Evolutionary conservation across 2,797 vertebrate species (phyloP).

Genomic region (Scyliorhinus canicula): DNA sequence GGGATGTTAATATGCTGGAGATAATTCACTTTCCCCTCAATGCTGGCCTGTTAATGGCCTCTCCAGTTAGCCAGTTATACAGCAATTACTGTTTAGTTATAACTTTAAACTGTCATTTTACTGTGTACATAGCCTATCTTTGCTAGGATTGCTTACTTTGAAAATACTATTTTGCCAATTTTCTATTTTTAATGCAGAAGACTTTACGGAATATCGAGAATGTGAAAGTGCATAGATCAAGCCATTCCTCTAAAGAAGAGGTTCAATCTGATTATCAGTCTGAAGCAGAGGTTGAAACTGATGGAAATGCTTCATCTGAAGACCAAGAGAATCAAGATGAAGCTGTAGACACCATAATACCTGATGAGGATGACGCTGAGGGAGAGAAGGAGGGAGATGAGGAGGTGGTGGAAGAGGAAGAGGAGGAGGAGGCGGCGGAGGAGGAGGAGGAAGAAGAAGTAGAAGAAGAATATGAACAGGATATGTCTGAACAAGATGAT

Average conservation of each 20-base stretch:
- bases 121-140: neutral
- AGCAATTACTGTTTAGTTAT: neutral
- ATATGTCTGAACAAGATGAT: conserved; percentile 79
- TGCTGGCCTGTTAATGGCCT: neutral
- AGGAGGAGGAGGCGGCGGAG: conserved; percentile 65
- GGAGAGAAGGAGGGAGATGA: conserved; percentile 61
- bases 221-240: conserved; percentile 65
- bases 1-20: too few species aligned
- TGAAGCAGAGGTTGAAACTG: conserved; percentile 62
- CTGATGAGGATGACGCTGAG: conserved; percentile 49
- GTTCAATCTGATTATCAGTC: conserved; percentile 79
- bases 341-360: conserved; percentile 57
- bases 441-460: conserved; percentile 68
- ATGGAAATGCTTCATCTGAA: conserved; percentile 70
- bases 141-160: neutral
- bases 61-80: neutral
- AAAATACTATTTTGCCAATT: neutral
- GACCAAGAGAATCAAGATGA: conserved; percentile 72
- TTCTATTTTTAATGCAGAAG: conserved; percentile 66
- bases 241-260: conserved; percentile 76
- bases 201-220: conserved; percentile 64
- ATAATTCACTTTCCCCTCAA: neutral
- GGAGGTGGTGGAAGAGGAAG: conserved; percentile 63
- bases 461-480: conserved; percentile 73
- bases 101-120: neutral